A percentile compares a stretch with the other conserved stretches of the same genome.
Evolutionary conservation across 2,888 invertebrate species (phyloP).

Genomic region (Xestia c-nigrum): DNA sequence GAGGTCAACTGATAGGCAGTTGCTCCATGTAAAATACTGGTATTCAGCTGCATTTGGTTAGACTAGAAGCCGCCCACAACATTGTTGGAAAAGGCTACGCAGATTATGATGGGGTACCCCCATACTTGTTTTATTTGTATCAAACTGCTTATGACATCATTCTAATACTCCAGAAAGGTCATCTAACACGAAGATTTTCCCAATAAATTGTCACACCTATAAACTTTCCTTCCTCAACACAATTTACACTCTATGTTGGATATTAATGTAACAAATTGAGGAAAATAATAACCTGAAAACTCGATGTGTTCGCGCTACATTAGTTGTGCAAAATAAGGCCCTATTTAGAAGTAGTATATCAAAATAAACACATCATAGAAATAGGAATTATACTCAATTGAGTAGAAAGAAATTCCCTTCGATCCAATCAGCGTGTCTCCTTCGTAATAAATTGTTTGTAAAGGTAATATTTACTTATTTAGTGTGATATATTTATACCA

Average conservation of each 20-base stretch:
- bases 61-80: no score
- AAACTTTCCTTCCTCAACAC: not conserved
- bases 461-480: not conserved
- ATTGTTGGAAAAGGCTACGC: no score
- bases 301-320: constrained; percentile 20
- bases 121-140: not conserved
- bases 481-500: not conserved
- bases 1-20: no score
- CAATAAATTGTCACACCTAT: not conserved
- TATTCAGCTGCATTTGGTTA: no score
- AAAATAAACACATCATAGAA: constrained; percentile 36
- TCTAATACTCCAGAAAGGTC: not conserved
- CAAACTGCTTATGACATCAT: not conserved
- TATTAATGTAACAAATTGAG: constrained; percentile 40
- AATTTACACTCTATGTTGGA: constrained; percentile 27
- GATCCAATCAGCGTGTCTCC: not conserved
- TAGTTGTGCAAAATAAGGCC: constrained; percentile 17
- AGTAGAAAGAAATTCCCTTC: constrained; percentile 20
- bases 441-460: not conserved
- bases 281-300: constrained; percentile 47
- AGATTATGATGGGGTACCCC: not conserved
- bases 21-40: no score
- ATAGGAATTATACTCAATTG: constrained; percentile 14
- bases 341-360: constrained; percentile 22
- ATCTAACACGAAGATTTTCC: not conserved